Percentiles rank a stretch among this genome's conserved stretches.
These are phyloP conservation scores for Sander lucioperca DNA, from an alignment of 2,113 vertebrate genomes.

Conservation along the genomic window DNA sequence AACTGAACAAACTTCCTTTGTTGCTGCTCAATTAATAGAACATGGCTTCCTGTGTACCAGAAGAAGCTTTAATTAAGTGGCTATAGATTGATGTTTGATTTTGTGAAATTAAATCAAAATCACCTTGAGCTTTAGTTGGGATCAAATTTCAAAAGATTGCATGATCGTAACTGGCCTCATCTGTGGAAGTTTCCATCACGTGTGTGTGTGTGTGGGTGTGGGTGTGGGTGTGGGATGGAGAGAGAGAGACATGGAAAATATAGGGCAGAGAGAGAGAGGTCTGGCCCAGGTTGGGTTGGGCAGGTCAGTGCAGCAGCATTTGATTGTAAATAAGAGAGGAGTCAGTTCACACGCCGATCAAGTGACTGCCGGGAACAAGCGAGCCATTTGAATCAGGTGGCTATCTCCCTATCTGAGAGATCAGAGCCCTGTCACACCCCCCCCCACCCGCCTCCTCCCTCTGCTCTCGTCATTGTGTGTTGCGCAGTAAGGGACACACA, in stretches of 20 bases:
- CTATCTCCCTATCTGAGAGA: constrained; percentile 91
- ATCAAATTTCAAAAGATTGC: constrained; percentile 36
- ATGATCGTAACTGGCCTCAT: constrained; percentile 30
- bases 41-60: neutral
- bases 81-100: neutral
- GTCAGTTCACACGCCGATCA: constrained; percentile 94
- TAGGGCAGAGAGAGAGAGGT: constrained; percentile 51
- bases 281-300: constrained; percentile 63
- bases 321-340: constrained; percentile 89
- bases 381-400: constrained; percentile 92
- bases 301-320: constrained; percentile 82
- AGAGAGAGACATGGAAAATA: constrained; percentile 54
- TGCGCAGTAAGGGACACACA: constrained; percentile 49
- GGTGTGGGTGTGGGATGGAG: neutral
- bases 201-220: constrained; percentile 14
- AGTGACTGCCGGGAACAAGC: constrained; percentile 91
- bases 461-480: constrained; percentile 75
- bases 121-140: neutral
- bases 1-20: neutral
- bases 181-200: constrained; percentile 65
- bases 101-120: neutral
- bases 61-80: neutral
- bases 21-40: neutral
- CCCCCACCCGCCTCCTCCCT: constrained; percentile 58
- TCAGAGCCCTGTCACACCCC: constrained; percentile 88